Evolutionary conservation across 2,113 vertebrate species (phyloP), one percentile per base, ranked within the genome.

Genomic region (Campylomormyrus tamandua): DNA sequence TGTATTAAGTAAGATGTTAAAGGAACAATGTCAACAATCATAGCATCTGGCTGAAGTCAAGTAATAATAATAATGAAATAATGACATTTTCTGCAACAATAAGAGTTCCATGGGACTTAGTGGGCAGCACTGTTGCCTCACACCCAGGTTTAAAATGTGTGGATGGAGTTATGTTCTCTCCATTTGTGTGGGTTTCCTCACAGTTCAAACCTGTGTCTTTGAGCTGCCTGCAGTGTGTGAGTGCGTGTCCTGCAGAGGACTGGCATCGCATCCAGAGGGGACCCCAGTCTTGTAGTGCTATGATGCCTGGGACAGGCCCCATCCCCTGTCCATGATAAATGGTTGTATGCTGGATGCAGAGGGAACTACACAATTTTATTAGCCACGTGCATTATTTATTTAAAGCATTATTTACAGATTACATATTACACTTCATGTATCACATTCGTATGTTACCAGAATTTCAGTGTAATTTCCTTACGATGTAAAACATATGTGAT

Each of bases 381-480:
- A 70, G 19, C 42, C 45, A 89, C 3, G 11, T 46, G 5, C 17
- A 58, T 66, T 31, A 70, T 70, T 70, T 31, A 70, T 70, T 70
- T 70, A 56, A 45, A 49, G 45, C 31, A 52, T 77, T 45, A 89
- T 80, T 9, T 15, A 80, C 46, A 89, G 35, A 8, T 17, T 21
- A 45, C 10, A 21, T 56, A 53, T 58, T 39, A 88, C 35, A 62
- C 8, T 35, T 87, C 49, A 31, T 13, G 35, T 19, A 1, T 3
- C 9, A 62, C 42, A 35, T 9, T 58, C 10, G 45, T 35, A 48
- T 88, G 8, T 92, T 93, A 99, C 97, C 97, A 98, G 91, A 97
- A 98, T 93, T 99, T 99, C 24, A 98, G 87, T 89, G 95, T 96
- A 91, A 97, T 95, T 91, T 96, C 95, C 91, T 94, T 96, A 5